Conservation (phyloP, 2,888 invertebrate genomes). For the Cantharis lateralis region DNA sequence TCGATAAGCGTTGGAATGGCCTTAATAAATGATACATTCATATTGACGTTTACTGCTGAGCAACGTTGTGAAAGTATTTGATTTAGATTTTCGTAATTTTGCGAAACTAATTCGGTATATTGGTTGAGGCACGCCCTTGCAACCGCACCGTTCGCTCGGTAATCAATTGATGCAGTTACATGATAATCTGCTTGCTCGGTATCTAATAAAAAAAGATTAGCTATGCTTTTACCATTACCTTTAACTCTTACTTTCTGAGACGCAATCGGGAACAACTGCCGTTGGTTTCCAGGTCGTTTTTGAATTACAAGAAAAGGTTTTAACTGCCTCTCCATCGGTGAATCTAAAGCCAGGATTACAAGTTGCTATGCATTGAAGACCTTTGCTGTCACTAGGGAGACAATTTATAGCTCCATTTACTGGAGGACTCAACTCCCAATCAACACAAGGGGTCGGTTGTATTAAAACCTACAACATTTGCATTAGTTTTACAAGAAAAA, state of each 20-base stretch:
- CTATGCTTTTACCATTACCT: neutral
- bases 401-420: slow-evolving; percentile 89
- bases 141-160: slow-evolving; percentile 89
- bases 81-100: slow-evolving; percentile 81
- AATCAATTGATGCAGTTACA: slow-evolving; percentile 83
- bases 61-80: slow-evolving; percentile 86
- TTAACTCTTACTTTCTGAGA: slow-evolving; percentile 78
- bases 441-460: slow-evolving; percentile 91
- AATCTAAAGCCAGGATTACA: slow-evolving; percentile 88
- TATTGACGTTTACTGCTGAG: slow-evolving; percentile 92
- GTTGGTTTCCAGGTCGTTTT: slow-evolving; percentile 85
- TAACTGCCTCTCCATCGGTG: slow-evolving; percentile 86
- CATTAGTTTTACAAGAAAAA: neutral
- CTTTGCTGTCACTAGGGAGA: slow-evolving; percentile 74
- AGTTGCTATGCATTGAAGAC: slow-evolving; percentile 86
- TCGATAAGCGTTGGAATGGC: slow-evolving; percentile 79
- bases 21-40: slow-evolving; percentile 89
- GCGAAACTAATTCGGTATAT: slow-evolving; percentile 81
- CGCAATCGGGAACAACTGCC: slow-evolving; percentile 92
- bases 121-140: slow-evolving; percentile 82
- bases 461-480: slow-evolving; percentile 69
- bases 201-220: slow-evolving; percentile 59
- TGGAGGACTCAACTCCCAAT: slow-evolving; percentile 91
- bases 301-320: slow-evolving; percentile 83
- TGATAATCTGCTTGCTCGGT: slow-evolving; percentile 95